Conservation (phyloP, 2,113 vertebrate genomes). For the Gymnarchus niloticus region DNA sequence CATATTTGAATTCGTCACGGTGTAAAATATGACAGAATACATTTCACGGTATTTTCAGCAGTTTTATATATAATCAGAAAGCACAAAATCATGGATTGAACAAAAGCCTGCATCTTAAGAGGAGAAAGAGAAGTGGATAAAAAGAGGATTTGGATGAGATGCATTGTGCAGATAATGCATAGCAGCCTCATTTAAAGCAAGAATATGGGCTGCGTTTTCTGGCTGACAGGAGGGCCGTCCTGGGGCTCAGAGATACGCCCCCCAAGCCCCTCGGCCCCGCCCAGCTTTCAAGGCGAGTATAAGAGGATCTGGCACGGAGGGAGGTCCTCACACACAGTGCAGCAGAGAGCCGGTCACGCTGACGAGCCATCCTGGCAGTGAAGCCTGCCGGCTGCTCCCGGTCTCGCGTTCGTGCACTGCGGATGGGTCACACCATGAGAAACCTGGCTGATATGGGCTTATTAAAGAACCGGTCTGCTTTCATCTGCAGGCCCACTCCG, state of each 20-base stretch:
- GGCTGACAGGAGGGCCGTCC: background rate
- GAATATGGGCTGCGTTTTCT: background rate
- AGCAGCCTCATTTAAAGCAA: background rate
- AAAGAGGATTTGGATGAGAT: background rate
- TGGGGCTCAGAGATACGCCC: background rate
- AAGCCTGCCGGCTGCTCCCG: background rate
- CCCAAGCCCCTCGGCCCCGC: background rate
- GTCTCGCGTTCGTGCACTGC: background rate
- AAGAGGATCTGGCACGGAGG: background rate
- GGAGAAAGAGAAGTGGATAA: background rate
- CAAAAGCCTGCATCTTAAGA: background rate
- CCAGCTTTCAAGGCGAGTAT: background rate
- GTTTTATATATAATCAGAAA: background rate
- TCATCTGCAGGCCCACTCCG: slow-evolving; percentile 63
- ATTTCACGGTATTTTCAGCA: background rate
- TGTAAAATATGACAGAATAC: background rate
- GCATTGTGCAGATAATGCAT: background rate
- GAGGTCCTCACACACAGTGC: background rate
- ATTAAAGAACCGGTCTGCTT: slow-evolving; percentile 33
- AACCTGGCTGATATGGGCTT: slow-evolving; percentile 33
- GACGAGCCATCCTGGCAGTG: background rate
- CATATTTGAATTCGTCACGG: background rate
- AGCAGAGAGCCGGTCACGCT: background rate
- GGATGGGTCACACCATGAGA: slow-evolving; percentile 34
- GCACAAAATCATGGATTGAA: background rate